A percentile compares a stretch with the other conserved stretches of the same genome.
These are phyloP conservation scores for Podarcis lilfordi DNA, from an alignment of 2,797 vertebrate genomes.

Conservation along the genomic window DNA sequence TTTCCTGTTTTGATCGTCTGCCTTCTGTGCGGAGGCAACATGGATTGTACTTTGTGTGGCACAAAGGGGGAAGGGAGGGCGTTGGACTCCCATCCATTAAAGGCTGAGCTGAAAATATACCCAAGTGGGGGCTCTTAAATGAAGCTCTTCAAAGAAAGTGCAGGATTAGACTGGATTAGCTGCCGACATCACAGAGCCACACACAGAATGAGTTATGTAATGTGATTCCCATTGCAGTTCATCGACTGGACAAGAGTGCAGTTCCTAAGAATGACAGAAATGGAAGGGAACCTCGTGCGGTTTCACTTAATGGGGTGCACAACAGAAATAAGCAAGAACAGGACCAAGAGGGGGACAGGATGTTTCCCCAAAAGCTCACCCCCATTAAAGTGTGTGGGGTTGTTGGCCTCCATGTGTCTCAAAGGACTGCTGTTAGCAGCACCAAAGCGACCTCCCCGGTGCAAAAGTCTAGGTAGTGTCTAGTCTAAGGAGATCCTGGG, in stretches of 20 bases:
- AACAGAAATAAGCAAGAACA: background rate
- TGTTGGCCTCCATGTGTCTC: no score
- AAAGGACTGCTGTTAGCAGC: no score
- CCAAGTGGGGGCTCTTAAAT: slow-evolving; percentile 31
- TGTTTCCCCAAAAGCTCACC: no score
- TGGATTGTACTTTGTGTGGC: background rate
- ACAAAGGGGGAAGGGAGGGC: no score
- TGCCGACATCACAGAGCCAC: background rate
- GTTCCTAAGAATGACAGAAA: slow-evolving; percentile 53
- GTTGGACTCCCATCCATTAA: background rate
- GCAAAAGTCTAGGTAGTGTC: no score
- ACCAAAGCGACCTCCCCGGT: no score
- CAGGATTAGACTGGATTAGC: slow-evolving; percentile 60
- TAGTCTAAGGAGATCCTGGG: background rate
- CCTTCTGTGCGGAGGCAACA: background rate
- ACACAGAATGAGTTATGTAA: slow-evolving; percentile 63
- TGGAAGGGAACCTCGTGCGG: background rate
- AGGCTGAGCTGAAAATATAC: slow-evolving; percentile 34
- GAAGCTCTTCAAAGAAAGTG: slow-evolving; percentile 46
- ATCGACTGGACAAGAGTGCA: slow-evolving; percentile 26
- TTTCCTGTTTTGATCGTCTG: background rate
- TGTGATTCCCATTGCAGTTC: slow-evolving; percentile 41
- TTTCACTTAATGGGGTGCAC: background rate
- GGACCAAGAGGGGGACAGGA: background rate
- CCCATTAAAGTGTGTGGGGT: no score